phyloP scores from a whole-genome alignment of 2,888 invertebrate species.

The Campoletis raptor region DNA sequence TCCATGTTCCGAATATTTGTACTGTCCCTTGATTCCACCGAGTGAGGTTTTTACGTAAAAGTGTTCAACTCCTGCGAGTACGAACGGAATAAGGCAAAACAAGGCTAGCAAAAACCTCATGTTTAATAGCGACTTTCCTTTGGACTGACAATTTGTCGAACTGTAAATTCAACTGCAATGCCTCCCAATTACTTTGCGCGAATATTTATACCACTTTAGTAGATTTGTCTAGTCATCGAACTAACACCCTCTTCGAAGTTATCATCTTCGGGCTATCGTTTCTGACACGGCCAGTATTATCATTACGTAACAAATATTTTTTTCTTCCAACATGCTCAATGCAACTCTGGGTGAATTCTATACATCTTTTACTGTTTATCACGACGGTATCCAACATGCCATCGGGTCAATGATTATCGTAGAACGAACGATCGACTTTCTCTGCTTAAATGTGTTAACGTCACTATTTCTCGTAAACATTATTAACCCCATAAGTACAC shows the following conservation, averaged over 20 bases:
- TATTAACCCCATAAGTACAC: no score
- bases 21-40: constrained; percentile 76
- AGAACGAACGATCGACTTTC: background rate
- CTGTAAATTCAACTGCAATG: constrained; percentile 28
- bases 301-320: background rate
- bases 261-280: constrained; percentile 46
- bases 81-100: constrained; percentile 64
- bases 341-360: background rate
- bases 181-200: background rate
- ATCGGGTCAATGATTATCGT: background rate
- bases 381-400: background rate
- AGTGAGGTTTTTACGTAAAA: constrained; percentile 75
- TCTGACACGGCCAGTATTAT: background rate
- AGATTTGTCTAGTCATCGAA: background rate
- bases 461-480: background rate
- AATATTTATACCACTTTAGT: constrained; percentile 58
- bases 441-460: background rate
- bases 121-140: background rate
- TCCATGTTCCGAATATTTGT: constrained; percentile 76
- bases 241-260: background rate
- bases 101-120: constrained; percentile 65
- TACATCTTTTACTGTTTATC: constrained; percentile 17
- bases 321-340: constrained; percentile 1
- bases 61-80: constrained; percentile 60
- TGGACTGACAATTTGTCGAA: constrained; percentile 11